These are phyloP conservation scores for Zonitis immaculata DNA, from an alignment of 2,888 invertebrate genomes.

Conservation along the genomic window DNA sequence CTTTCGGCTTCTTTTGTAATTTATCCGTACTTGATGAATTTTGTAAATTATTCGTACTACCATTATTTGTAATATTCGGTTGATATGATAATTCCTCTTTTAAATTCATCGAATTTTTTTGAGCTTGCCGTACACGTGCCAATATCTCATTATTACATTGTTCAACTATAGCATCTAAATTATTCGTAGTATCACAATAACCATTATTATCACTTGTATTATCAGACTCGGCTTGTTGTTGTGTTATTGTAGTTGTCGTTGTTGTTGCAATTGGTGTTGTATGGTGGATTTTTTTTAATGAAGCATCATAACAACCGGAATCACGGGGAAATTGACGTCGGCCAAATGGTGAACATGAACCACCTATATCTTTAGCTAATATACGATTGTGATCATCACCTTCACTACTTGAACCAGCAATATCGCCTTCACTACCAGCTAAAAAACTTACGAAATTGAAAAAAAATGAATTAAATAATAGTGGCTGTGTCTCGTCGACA, in stretches of 20 bases:
- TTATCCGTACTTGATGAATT: slow-evolving; percentile 39
- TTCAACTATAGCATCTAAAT: slow-evolving; percentile 56
- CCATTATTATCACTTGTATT: slow-evolving; percentile 50
- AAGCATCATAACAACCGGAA: slow-evolving; percentile 73
- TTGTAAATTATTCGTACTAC: slow-evolving; percentile 25
- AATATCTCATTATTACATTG: slow-evolving; percentile 59
- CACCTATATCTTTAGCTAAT: slow-evolving; percentile 40
- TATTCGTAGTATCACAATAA: slow-evolving; percentile 50
- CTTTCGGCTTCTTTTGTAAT: slow-evolving; percentile 51
- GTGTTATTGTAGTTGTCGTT: no score
- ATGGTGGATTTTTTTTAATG: slow-evolving; percentile 34
- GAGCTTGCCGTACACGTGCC: slow-evolving; percentile 55
- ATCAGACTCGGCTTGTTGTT: slow-evolving; percentile 48
- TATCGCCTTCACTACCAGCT: slow-evolving; percentile 73
- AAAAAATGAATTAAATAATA: no score
- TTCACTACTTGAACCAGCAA: slow-evolving; percentile 76
- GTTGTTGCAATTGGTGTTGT: slow-evolving; percentile 52
- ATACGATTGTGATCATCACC: slow-evolving; percentile 58
- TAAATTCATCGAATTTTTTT: slow-evolving; percentile 53
- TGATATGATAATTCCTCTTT: slow-evolving; percentile 49
- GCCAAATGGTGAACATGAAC: slow-evolving; percentile 65
- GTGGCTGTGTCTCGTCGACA: no score
- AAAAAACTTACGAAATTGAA: no score
- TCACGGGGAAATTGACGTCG: slow-evolving; percentile 76
- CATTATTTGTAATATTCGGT: slow-evolving; percentile 48